Evolutionary conservation across 1,140 invertebrate genomes (phyloP).

Genomic region (Fopius arisanus): DNA sequence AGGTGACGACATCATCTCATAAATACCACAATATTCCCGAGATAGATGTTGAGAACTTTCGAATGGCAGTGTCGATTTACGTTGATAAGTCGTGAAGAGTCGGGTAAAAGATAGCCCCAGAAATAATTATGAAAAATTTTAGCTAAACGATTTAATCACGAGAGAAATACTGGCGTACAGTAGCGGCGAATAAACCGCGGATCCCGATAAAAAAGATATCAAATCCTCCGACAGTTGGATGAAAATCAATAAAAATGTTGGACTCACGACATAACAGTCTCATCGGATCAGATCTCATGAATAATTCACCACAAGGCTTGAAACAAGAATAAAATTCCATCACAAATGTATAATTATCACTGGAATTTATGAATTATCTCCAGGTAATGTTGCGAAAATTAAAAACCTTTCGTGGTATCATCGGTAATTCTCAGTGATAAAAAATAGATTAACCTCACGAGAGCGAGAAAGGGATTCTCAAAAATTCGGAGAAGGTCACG

Average conservation of each 20-base stretch:
- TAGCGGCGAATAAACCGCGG: neutral
- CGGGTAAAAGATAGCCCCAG: too few relatives aligned
- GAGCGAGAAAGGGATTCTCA: neutral
- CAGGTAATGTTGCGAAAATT: too few relatives aligned
- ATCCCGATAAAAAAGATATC: neutral
- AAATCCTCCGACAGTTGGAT: neutral
- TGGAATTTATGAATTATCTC: neutral
- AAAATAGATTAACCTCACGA: neutral
- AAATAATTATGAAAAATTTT: too few relatives aligned
- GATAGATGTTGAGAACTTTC: neutral
- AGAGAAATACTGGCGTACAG: neutral
- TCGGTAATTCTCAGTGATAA: neutral
- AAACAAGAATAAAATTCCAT: slow-evolving; percentile 4
- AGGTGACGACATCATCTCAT: neutral
- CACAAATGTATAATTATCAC: neutral
- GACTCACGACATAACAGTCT: neutral
- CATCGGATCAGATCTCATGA: neutral
- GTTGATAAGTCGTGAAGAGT: neutral
- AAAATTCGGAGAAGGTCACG: neutral
- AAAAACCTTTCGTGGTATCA: too few relatives aligned
- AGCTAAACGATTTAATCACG: neutral
- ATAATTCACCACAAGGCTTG: neutral
- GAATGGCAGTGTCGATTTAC: neutral
- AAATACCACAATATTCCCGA: neutral
- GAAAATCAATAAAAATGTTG: neutral